Evolutionary conservation across 2,113 vertebrate species (phyloP).

Genomic region (Albula glossodonta): DNA sequence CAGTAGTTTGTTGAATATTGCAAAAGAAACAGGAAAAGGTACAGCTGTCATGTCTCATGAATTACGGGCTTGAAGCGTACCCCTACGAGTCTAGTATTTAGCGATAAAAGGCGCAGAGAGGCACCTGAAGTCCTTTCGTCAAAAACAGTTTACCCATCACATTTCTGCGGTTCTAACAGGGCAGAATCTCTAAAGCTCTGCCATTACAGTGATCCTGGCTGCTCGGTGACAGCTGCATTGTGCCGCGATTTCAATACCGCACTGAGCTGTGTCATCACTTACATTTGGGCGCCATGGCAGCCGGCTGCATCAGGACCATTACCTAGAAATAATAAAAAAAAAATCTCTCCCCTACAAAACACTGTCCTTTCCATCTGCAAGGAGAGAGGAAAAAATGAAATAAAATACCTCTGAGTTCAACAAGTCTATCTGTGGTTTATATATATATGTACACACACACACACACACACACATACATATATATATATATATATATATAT

Average conservation of each 20-base stretch:
- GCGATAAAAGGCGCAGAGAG: background rate
- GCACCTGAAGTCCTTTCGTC: background rate
- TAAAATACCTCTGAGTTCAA: background rate
- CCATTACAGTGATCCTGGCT: background rate
- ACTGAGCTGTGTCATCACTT: background rate
- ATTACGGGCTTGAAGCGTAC: background rate
- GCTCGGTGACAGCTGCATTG: slow-evolving; percentile 5
- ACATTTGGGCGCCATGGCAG: background rate
- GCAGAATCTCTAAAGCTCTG: background rate
- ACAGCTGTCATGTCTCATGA: no score
- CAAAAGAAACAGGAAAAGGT: no score
- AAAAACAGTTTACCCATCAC: background rate
- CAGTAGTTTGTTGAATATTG: background rate
- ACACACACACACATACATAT: no score
- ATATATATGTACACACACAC: background rate
- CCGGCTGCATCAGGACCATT: background rate
- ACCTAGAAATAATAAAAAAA: background rate
- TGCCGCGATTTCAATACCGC: background rate
- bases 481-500: no score
- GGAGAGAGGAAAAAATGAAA: slow-evolving; percentile 8
- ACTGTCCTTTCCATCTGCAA: slow-evolving; percentile 1
- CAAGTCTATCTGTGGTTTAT: slow-evolving; percentile 12
- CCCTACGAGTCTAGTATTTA: background rate
- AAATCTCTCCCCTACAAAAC: no score
- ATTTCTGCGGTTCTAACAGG: background rate